Conservation (phyloP, 2,797 vertebrate genomes). For the Esox masquinongy region DNA sequence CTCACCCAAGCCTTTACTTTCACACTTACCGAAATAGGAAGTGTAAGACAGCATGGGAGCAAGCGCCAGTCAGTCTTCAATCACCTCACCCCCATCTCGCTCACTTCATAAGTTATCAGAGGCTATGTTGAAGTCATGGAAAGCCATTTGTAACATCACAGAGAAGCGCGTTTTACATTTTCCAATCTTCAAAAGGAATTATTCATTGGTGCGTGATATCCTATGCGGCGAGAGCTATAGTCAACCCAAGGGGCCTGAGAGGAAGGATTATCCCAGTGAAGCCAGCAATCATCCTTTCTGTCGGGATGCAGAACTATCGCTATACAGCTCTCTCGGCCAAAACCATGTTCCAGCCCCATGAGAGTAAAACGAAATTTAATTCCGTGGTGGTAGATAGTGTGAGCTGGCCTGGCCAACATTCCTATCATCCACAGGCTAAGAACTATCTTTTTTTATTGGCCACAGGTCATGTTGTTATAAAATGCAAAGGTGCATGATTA, state of each 20-base stretch:
- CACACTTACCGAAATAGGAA: background rate
- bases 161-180: slow-evolving; percentile 12
- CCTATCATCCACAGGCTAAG: background rate
- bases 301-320: slow-evolving; percentile 8
- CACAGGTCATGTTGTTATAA: background rate
- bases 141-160: slow-evolving; percentile 27
- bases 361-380: background rate
- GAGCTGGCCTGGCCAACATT: background rate
- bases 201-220: slow-evolving; percentile 30
- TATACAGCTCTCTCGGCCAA: background rate
- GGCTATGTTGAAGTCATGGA: background rate
- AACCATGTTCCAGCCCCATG: background rate
- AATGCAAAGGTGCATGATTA: background rate
- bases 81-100: background rate
- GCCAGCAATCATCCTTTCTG: slow-evolving; percentile 18
- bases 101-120: slow-evolving; percentile 3
- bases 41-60: background rate
- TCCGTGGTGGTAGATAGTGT: background rate
- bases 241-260: slow-evolving; percentile 21
- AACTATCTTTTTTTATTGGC: background rate
- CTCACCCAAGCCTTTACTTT: background rate
- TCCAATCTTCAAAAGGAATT: slow-evolving; percentile 27
- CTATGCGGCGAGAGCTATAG: slow-evolving; percentile 20
- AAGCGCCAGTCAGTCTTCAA: background rate
- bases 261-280: slow-evolving; percentile 17